A percentile compares a stretch with the other conserved stretches of the same genome.
These are phyloP conservation scores for Discoglossus pictus DNA, from an alignment of 2,797 vertebrate species.

Conservation along the genomic window DNA sequence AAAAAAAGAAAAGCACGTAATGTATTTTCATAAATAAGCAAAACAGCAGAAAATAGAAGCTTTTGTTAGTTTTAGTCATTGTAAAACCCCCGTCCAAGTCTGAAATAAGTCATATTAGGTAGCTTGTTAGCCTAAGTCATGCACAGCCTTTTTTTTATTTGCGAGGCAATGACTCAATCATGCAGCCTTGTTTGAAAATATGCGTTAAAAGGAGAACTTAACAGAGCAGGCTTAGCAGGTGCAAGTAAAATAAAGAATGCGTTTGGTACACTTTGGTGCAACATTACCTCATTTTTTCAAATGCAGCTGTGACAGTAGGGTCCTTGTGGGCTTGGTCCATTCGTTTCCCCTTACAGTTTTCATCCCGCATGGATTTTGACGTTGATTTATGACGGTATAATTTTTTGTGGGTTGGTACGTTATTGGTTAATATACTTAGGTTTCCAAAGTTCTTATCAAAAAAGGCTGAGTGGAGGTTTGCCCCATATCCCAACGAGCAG, in stretches of 20 bases:
- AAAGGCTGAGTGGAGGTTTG: conserved; percentile 75
- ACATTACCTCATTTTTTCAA: conserved; percentile 99
- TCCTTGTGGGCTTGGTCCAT: conserved; percentile 91
- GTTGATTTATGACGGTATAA: conserved; percentile 99
- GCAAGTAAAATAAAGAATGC: conserved; percentile 79
- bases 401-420: conserved; percentile 97
- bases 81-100: conserved; percentile 92
- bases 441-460: conserved; percentile 92
- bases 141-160: conserved; percentile 82
- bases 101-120: conserved; percentile 93
- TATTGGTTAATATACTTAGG: conserved; percentile 89
- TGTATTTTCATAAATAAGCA: conserved; percentile 82
- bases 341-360: conserved; percentile 94
- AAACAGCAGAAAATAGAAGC: conserved; percentile 91
- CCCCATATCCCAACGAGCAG: conserved; percentile 81
- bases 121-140: conserved; percentile 97
- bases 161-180: conserved; percentile 86
- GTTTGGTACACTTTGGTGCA: conserved; percentile 90
- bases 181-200: conserved; percentile 86
- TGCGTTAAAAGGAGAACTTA: conserved; percentile 73
- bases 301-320: conserved; percentile 93
- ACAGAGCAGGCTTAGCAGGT: conserved; percentile 78
- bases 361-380: conserved; percentile 93
- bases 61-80: conserved; percentile 80
- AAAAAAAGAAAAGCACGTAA: conserved; percentile 72